Evolutionary conservation across 2,113 vertebrate species (phyloP).

Genomic region (Piprites chloris): DNA sequence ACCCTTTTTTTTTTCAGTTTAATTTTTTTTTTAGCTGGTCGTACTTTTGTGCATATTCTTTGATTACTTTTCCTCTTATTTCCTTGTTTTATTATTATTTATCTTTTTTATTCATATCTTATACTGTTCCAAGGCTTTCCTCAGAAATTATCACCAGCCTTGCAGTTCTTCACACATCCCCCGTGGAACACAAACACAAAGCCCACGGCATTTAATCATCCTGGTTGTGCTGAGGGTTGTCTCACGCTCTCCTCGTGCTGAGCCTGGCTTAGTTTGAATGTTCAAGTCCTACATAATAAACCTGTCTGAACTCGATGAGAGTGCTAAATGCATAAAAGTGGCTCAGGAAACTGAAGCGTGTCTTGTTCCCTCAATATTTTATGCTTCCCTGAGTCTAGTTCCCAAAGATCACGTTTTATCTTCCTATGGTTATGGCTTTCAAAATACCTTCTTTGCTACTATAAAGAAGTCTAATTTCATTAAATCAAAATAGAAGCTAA

Average conservation of each 20-base stretch:
- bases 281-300: neutral
- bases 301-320: fast-evolving
- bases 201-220: neutral
- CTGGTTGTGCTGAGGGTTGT: neutral
- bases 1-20: fast-evolving
- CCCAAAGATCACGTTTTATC: neutral
- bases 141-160: neutral
- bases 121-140: neutral
- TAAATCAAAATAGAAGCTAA: neutral
- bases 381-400: neutral
- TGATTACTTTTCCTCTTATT: fast-evolving
- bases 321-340: neutral
- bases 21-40: neutral
- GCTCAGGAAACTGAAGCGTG: neutral
- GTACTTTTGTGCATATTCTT: neutral
- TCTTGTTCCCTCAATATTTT: neutral
- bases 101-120: neutral
- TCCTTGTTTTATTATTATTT: neutral
- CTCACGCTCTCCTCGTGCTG: neutral
- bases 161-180: neutral
- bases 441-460: neutral
- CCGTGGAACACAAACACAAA: neutral
- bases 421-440: neutral
- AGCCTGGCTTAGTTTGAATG: neutral
- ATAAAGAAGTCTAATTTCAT: neutral